phyloP scores from a whole-genome alignment of 2,888 invertebrate genomes.

The Lasioglossum vierecki region DNA sequence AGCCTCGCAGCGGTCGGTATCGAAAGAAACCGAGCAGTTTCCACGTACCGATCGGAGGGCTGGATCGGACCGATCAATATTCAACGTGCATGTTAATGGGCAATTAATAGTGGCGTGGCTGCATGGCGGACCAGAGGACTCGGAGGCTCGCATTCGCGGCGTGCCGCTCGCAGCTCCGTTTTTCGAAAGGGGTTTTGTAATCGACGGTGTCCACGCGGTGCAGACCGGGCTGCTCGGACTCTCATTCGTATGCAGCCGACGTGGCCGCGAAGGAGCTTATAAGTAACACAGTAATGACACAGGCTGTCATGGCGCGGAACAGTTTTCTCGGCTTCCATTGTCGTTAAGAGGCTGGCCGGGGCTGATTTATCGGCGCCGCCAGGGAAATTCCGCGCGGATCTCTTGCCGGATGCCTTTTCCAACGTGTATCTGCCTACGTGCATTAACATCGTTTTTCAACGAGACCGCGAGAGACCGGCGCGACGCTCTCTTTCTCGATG shows the following conservation, averaged over 20 bases:
- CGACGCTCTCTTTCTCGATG: background rate
- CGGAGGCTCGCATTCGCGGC: constrained; percentile 72
- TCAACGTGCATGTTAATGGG: constrained; percentile 78
- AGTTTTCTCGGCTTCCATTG: constrained; percentile 78
- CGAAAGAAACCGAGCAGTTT: constrained; percentile 70
- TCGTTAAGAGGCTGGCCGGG: constrained; percentile 65
- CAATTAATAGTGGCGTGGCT: constrained; percentile 71
- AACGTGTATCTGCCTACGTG: constrained; percentile 55
- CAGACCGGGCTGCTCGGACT: background rate
- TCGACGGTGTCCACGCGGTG: constrained; percentile 54
- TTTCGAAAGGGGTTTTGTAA: constrained; percentile 76
- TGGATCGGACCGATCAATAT: constrained; percentile 75
- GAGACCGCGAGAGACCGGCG: background rate
- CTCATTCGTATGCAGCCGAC: constrained; percentile 76
- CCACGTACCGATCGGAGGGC: constrained; percentile 64
- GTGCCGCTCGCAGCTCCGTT: constrained; percentile 73
- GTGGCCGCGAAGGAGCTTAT: constrained; percentile 76
- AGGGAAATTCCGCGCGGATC: constrained; percentile 72
- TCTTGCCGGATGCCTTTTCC: constrained; percentile 39
- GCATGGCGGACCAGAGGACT: constrained; percentile 36
- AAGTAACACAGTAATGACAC: constrained; percentile 81
- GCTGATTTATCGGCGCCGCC: constrained; percentile 74
- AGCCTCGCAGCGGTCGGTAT: background rate
- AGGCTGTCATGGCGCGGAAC: constrained; percentile 78
- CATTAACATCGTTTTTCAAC: constrained; percentile 35